Percentiles rank a stretch among this genome's conserved stretches.
Conservation (phyloP, 1,140 invertebrate genomes). For the Drosophila obscura region DNA sequence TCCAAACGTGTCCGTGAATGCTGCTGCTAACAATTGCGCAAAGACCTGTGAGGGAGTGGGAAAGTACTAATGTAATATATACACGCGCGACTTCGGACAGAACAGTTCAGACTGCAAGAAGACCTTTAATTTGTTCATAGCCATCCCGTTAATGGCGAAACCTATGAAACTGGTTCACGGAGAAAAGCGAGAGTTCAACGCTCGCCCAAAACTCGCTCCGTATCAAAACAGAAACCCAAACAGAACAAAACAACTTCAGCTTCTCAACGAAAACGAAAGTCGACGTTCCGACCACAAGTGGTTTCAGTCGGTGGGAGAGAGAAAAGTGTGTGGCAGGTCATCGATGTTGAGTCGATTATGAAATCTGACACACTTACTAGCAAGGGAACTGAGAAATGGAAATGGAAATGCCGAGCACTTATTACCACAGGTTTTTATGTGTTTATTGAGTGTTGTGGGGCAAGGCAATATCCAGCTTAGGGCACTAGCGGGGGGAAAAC, state of each 20-base stretch:
- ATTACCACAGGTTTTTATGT: constrained; percentile 30
- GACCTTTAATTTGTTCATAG: too few species aligned
- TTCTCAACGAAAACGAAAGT: constrained; percentile 69
- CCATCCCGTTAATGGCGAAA: too few species aligned
- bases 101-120: too few species aligned
- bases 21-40: background rate
- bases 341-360: constrained; percentile 53
- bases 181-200: constrained; percentile 48
- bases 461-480: constrained; percentile 22
- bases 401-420: constrained; percentile 5
- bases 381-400: background rate
- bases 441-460: constrained; percentile 27
- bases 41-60: background rate
- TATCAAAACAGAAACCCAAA: constrained; percentile 19
- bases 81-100: constrained; percentile 26
- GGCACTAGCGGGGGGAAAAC: constrained; percentile 17
- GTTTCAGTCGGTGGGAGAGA: constrained; percentile 29
- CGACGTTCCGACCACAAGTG: constrained; percentile 43
- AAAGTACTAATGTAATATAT: constrained; percentile 66
- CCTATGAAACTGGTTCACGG: too few species aligned
- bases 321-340: constrained; percentile 35
- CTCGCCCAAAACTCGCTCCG: constrained; percentile 18
- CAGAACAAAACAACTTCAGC: constrained; percentile 36
- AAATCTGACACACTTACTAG: constrained; percentile 45
- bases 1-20: background rate